A percentile compares a stretch with the other conserved stretches of the same genome.
phyloP scores from a whole-genome alignment of 2,113 vertebrate genomes.

The Numenius arquata region DNA sequence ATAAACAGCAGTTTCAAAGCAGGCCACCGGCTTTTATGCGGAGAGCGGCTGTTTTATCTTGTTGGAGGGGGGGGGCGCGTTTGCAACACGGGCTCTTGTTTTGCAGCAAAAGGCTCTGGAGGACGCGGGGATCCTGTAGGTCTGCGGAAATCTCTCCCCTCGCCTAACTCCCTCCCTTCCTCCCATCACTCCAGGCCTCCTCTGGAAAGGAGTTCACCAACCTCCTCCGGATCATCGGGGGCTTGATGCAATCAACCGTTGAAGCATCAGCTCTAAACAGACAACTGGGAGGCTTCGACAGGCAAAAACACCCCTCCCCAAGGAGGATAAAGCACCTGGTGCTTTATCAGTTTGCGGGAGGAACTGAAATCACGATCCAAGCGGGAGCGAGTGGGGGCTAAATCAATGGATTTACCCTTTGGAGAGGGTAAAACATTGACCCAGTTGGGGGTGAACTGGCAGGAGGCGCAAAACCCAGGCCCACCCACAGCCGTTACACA shows the following conservation, averaged over 20 bases:
- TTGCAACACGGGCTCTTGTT: neutral
- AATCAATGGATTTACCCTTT: neutral
- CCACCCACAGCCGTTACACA: neutral
- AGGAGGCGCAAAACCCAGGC: neutral
- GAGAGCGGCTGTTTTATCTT: neutral
- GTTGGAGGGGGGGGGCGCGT: neutral
- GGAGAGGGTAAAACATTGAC: neutral
- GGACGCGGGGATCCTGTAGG: neutral
- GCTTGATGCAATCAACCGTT: conserved; percentile 42
- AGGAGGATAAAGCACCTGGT: neutral
- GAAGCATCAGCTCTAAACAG: conserved; percentile 62
- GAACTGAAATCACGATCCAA: neutral
- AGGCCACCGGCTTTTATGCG: neutral
- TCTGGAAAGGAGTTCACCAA: conserved; percentile 27
- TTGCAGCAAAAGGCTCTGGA: neutral
- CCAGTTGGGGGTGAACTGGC: neutral
- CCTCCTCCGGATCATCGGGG: conserved; percentile 26
- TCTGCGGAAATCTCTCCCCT: neutral
- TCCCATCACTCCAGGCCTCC: neutral
- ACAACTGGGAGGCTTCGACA: conserved; percentile 33
- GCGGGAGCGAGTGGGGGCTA: neutral
- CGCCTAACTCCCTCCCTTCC: neutral
- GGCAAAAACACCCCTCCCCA: neutral
- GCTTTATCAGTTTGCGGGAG: neutral
- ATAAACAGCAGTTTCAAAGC: conserved; percentile 8